Evolutionary conservation across 2,113 vertebrate genomes (phyloP).

Genomic region (Agelaius phoeniceus): DNA sequence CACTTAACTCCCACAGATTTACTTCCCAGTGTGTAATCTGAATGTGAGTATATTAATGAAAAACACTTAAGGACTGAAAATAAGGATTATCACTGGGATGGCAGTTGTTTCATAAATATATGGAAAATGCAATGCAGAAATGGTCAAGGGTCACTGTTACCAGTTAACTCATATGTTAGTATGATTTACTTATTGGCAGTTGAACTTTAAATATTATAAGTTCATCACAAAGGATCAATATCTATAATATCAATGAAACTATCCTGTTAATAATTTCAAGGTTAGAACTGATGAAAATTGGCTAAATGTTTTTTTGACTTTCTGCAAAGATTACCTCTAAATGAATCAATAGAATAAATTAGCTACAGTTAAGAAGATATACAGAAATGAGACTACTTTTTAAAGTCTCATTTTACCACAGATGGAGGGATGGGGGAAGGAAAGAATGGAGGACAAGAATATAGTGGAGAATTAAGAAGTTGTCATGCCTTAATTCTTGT

Average conservation of each 20-base stretch:
- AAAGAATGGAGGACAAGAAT: not conserved
- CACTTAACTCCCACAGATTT: slow-evolving; percentile 11
- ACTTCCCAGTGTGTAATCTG: not conserved
- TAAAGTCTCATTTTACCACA: not conserved
- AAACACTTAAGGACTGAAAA: not conserved
- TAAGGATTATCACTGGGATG: not conserved
- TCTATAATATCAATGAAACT: not conserved
- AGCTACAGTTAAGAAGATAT: not conserved
- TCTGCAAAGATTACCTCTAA: not conserved
- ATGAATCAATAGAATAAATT: not conserved
- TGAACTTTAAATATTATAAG: not conserved
- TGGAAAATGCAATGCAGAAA: not conserved
- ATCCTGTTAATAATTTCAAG: not conserved
- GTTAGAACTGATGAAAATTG: not conserved
- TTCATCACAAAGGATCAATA: not conserved
- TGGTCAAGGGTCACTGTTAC: not conserved
- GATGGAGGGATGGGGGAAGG: not conserved
- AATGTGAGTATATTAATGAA: not conserved
- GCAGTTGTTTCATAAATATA: not conserved
- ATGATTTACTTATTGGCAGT: not conserved
- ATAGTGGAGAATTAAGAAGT: not conserved
- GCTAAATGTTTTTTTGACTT: not conserved
- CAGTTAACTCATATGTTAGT: not conserved
- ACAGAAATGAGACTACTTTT: not conserved
- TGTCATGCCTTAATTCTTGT: not conserved